Evolutionary conservation across 2,888 invertebrate genomes (phyloP).

Genomic region (Bombylius discolor): DNA sequence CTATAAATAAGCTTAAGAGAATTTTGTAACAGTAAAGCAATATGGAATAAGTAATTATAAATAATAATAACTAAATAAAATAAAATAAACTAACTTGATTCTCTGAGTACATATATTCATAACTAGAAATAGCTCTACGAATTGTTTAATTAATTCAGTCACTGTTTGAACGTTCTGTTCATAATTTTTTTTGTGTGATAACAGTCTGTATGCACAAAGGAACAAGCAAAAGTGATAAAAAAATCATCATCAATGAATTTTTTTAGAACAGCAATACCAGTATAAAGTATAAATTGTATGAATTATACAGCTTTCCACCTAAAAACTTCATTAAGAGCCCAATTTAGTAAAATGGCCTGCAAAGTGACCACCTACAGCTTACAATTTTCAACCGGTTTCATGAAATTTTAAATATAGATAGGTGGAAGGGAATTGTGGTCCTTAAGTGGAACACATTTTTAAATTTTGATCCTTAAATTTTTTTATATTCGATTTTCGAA

Average conservation of each 20-base stretch:
- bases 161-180: neutral
- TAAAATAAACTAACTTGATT: conserved; percentile 2
- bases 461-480: too few relatives aligned
- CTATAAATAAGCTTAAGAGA: too few relatives aligned
- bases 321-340: neutral
- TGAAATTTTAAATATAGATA: too few relatives aligned
- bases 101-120: neutral
- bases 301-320: conserved; percentile 6
- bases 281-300: conserved; percentile 4
- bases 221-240: conserved; percentile 3
- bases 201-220: conserved; percentile 1
- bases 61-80: too few relatives aligned
- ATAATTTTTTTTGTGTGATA: neutral
- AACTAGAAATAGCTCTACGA: conserved; percentile 4
- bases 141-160: neutral
- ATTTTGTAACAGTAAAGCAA: too few relatives aligned
- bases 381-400: too few relatives aligned
- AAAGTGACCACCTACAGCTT: neutral
- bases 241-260: conserved; percentile 1
- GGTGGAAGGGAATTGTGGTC: too few relatives aligned
- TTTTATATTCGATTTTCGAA: neutral
- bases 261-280: conserved; percentile 1
- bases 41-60: too few relatives aligned
- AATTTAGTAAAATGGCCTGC: too few relatives aligned
- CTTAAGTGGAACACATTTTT: too few relatives aligned